Percentiles rank a stretch among this genome's conserved stretches.
phyloP scores from a whole-genome alignment of 2,113 vertebrate species.

The Euleptes europaea region DNA sequence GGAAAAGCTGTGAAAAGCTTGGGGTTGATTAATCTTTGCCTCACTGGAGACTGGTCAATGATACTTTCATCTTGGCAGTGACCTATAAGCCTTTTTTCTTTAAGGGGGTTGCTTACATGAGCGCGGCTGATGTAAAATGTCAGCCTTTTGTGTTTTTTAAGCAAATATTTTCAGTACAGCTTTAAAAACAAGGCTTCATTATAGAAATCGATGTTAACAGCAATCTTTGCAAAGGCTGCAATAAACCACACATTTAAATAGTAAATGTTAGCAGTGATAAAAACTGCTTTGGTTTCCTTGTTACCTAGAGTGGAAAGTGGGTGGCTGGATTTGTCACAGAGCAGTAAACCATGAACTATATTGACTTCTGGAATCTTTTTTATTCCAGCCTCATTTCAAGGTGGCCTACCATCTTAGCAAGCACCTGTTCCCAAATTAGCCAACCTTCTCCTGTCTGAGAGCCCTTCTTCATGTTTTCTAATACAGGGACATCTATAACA shows the following conservation, averaged over 20 bases:
- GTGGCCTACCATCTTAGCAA: background rate
- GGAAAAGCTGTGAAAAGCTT: background rate
- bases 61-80: background rate
- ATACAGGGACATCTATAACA: too few species aligned
- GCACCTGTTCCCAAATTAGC: too few species aligned
- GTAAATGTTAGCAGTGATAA: background rate
- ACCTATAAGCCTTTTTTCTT: background rate
- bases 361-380: background rate
- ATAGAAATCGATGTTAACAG: background rate
- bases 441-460: too few species aligned
- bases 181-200: background rate
- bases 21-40: background rate
- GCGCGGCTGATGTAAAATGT: background rate
- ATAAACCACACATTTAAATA: background rate
- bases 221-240: background rate
- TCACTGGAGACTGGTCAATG: background rate
- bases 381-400: background rate
- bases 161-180: background rate
- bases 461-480: too few species aligned
- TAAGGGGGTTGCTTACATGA: background rate
- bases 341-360: background rate
- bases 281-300: background rate
- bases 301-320: background rate
- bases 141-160: background rate
- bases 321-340: background rate